Base-by-base conservation (phyloP, 2,797 vertebrate genomes). In the Alfaro cultratus region DNA sequence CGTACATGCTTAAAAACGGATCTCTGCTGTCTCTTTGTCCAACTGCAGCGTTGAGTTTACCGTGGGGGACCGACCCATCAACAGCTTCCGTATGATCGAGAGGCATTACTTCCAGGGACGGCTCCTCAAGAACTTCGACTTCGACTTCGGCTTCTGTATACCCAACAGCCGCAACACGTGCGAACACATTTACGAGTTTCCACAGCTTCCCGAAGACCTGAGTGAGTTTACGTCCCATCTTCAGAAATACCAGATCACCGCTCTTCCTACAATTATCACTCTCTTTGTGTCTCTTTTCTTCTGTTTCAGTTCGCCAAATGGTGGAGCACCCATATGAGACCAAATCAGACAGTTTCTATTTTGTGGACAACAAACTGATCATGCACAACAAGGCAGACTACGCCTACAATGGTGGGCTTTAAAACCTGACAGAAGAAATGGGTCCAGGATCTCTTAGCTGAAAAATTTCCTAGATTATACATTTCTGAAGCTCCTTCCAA, bases 361-460 rank as follows among this genome's bases (percentile, higher is more conserved):
- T 99, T 94, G 98, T 99, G 89, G 98, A 99, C 96, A 97, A 99
- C 97, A 99, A 98, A 95, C 95, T 99, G 93, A 96, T 99, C 91
- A 99, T 99, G 99, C 99, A 99, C 96, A 99, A 99, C 96, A 99
- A 99, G 92, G 99, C 99, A 10, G 99, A 99, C 86, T 99, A 99
- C 76, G 99, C 98, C 84, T 99, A 99, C 94, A 98, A 99, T 0
- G 99, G 98, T 72, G 98, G 98, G 86, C 96, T 98, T 94, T 99
- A 96, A 94, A 67, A 46, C 6, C 82, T 31, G 76, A 84, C 79
- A 31, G 55, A 75, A 71, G 51, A 74, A 77, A 81, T 78, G 68
- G 75, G 80, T 88, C 79, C 82, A 87, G 62, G 83, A 81, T 64
- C 77, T 83, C 76, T 70, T 64, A 72, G 76, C 60, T 80, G 75